Evolutionary conservation across 2,113 vertebrate species (phyloP), one percentile per base, ranked within the genome.

Genomic region (Pandion haliaetus): DNA sequence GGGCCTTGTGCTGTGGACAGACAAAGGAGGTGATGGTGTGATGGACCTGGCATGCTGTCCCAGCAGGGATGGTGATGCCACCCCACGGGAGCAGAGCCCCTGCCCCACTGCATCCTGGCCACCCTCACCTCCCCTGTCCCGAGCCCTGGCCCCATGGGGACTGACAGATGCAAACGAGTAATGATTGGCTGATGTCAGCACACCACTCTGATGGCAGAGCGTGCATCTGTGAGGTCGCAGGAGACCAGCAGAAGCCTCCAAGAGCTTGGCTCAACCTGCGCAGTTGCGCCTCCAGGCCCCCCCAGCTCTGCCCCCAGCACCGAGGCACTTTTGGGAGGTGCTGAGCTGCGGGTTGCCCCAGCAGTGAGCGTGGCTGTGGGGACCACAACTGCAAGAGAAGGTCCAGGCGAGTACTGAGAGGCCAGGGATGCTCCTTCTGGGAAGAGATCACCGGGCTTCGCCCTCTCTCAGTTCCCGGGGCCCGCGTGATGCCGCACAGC

Each of bases 401-500:
- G 4, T 45, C 20, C 3, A 0, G 21, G 38, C 8, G 5, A 38
- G 5, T 19, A 7, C 17, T 23, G n/a, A 70, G 65, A 25, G 19
- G 52, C 66, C 70, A 76, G 47, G 23, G 47, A 36, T 80, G 61
- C 42, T 82, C 12, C 38, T 42, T 5, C 47, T 38, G 62, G 47
- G 34, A 13, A 90, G 61, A 79, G n/a, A 24, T 38, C 50, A 4
- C 29, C 1, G 4, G 32, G 25, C 74, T 76, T 88, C 7, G 0
- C 11, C 26, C 45, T 62, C 12, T 36, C 47, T 28, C 11, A 2
- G 40, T 6, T 82, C 19, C 79, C 0, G 0, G 23, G n/a, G 19
- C 69, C 23, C 1, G 0, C 0, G 0, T 32, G 45, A 62, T 25
- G 31, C n/a, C 8, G 1, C 2, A 0, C 28, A 54, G 54, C 31